Evolutionary conservation across 2,797 vertebrate species (phyloP).

Genomic region (Gallinago solitaria): DNA sequence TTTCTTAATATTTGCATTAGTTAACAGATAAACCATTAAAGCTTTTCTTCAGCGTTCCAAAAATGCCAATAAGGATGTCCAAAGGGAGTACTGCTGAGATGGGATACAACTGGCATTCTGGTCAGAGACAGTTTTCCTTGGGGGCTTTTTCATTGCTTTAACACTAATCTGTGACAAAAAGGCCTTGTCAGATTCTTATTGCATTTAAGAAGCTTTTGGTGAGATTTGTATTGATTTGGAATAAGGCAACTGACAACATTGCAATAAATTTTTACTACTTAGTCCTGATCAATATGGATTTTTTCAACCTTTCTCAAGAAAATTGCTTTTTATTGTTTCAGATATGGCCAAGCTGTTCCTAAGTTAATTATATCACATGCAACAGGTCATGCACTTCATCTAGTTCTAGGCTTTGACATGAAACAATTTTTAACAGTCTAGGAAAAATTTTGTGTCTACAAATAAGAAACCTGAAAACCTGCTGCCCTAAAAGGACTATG

Average conservation of each 20-base stretch:
- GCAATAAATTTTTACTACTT: constrained; percentile 91
- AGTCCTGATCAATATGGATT: constrained; percentile 89
- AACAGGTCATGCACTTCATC: constrained; percentile 75
- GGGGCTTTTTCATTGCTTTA: constrained; percentile 79
- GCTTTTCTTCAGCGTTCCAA: not conserved
- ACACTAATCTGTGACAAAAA: constrained; percentile 84
- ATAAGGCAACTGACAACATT: constrained; percentile 79
- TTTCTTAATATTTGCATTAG: constrained; percentile 26
- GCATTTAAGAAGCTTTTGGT: constrained; percentile 83
- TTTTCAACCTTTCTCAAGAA: constrained; percentile 84
- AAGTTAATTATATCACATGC: constrained; percentile 80
- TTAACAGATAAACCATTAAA: constrained; percentile 19
- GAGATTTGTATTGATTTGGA: constrained; percentile 89
- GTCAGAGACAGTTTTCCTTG: constrained; percentile 72
- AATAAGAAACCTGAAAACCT: not conserved
- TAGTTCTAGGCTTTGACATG: not conserved
- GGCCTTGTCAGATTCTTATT: constrained; percentile 80
- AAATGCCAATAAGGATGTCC: constrained; percentile 59
- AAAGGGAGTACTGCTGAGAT: constrained; percentile 6
- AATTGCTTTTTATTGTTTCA: constrained; percentile 84
- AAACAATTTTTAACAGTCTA: constrained; percentile 27
- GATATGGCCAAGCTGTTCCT: constrained; percentile 71
- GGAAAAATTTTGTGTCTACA: not conserved
- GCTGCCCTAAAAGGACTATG: not conserved
- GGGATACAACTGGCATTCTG: constrained; percentile 57